phyloP scores from a whole-genome alignment of 1,140 invertebrate species.

The Maniola jurtina region DNA sequence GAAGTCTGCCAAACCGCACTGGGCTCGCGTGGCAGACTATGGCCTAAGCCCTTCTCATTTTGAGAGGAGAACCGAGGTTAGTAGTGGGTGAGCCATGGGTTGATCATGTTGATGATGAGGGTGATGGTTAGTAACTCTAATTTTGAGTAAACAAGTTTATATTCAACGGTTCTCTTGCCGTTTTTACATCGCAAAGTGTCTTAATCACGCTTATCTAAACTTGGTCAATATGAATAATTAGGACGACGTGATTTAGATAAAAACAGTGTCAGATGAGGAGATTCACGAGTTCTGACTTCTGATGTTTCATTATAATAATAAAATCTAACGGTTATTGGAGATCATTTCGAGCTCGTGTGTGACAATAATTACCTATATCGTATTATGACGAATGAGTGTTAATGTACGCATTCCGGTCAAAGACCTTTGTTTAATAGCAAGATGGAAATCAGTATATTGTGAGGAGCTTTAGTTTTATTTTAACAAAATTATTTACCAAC shows the following conservation, averaged over 20 bases:
- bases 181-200: not conserved
- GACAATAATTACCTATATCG: slow-evolving; percentile 20
- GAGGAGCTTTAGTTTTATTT: slow-evolving; percentile 4
- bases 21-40: too few relatives aligned
- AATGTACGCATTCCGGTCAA: slow-evolving; percentile 21
- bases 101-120: too few relatives aligned
- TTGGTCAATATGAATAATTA: slow-evolving; percentile 1
- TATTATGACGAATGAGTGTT: slow-evolving; percentile 27
- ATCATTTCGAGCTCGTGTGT: slow-evolving; percentile 11
- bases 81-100: too few relatives aligned
- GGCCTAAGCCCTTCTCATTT: too few relatives aligned
- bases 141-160: slow-evolving; percentile 12
- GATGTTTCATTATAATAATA: not conserved
- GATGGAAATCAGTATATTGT: slow-evolving; percentile 12
- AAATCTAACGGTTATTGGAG: slow-evolving; percentile 9
- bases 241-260: not conserved
- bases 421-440: slow-evolving; percentile 23
- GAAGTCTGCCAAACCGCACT: too few relatives aligned
- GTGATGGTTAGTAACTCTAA: slow-evolving; percentile 65
- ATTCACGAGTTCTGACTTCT: slow-evolving; percentile 10
- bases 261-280: not conserved
- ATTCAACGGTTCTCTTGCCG: not conserved
- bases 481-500: not conserved
- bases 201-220: not conserved
- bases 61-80: too few relatives aligned